Base-by-base conservation (phyloP, 1,140 invertebrate species). In the Calephelis virginiensis region DNA sequence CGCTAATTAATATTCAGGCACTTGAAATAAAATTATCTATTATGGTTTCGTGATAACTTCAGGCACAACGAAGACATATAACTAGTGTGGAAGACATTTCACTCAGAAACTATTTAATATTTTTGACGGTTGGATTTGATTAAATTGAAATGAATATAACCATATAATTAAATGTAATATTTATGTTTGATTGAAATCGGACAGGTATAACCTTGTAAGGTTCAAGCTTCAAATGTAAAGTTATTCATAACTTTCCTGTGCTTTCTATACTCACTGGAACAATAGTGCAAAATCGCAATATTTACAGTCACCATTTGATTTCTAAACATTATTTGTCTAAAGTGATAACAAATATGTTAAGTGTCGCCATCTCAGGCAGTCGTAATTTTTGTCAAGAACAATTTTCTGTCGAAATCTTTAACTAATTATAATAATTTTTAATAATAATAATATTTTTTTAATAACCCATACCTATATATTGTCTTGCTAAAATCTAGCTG, bases 41-140 rank as follows among this genome's bases (percentile, higher is more conserved):
- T 5, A 47, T 5, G 40, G 40, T 48, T 63, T 48, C 14, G n/a
- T 28, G 14, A 14, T 64, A 38, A 64, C 40, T 69, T 74, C 70
- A 69, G 59, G 64, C 72, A 78, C 79, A 79, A 79, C 79, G 79
- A 81, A 73, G 61, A 61, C 60, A 50, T 63, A 46, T 43, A 47
- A 71, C 63, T 64, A 64, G 12, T 67, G 72, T 67, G 68, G 68
- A 70, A 71, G 62, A 63, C 70, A 62, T 69, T 71, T 68, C 46
- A 70, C 63, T 68, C 62, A 63, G 12, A 64, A 77, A 80, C 77
- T 82, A 83, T 77, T 75, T 84, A 86, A 84, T 86, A 84, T 86
- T 86, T 81, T 81, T 86, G 82, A 83, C 79, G 82, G 81, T 72
- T 68, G 38, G 60, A 64, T 72, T 74, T 70, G 67, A 70, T 53